Percentiles rank a stretch among this genome's conserved stretches.
phyloP scores from a whole-genome alignment of 2,888 invertebrate species.

The Loripinus fragilis region DNA sequence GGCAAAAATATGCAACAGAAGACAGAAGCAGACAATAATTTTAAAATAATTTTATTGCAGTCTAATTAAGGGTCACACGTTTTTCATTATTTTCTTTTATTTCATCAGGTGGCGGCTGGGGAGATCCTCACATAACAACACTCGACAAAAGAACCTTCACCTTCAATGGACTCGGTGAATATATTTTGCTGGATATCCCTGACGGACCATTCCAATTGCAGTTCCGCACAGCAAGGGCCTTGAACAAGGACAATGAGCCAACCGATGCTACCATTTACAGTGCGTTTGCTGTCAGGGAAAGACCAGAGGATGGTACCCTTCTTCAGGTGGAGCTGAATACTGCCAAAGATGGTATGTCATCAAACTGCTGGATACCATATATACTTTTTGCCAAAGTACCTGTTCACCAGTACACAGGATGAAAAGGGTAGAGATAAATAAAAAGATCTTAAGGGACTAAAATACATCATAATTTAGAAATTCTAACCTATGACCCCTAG shows the following conservation, averaged over 20 bases:
- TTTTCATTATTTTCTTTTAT: too few species aligned
- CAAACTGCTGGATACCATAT: too few species aligned
- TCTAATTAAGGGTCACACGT: too few species aligned
- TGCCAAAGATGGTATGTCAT: constrained; percentile 24
- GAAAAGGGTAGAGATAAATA: too few species aligned
- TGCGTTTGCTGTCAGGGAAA: constrained; percentile 37
- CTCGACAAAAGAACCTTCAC: constrained; percentile 45
- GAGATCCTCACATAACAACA: constrained; percentile 53
- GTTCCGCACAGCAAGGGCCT: constrained; percentile 37
- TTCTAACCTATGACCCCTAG: too few species aligned
- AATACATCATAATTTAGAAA: too few species aligned
- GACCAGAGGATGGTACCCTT: constrained; percentile 19
- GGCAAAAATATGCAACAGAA: too few species aligned
- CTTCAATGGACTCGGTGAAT: constrained; percentile 57
- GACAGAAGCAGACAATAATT: too few species aligned
- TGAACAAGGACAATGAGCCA: constrained; percentile 23
- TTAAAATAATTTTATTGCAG: too few species aligned
- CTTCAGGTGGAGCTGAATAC: constrained; percentile 47
- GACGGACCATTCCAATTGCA: constrained; percentile 36
- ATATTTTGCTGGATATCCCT: constrained; percentile 27
- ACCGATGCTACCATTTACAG: constrained; percentile 53
- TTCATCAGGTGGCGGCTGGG: constrained; percentile 33
- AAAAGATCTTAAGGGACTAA: too few species aligned
- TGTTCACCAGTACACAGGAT: too few species aligned
- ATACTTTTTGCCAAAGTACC: too few species aligned